Base-by-base conservation (phyloP, 2,888 invertebrate genomes). In the Idaea dimidiata region DNA sequence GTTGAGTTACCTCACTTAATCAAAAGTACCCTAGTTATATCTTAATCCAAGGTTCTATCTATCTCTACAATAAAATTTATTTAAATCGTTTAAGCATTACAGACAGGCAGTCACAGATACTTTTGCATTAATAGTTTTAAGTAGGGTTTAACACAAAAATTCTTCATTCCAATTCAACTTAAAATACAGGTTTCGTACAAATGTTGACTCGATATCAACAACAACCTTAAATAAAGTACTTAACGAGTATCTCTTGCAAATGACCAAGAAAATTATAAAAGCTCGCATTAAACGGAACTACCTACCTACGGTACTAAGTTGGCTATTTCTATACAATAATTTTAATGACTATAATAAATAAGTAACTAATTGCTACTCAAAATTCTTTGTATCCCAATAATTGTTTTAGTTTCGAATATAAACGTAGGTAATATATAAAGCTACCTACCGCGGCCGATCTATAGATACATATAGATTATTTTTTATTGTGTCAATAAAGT, bases 211-310 rank as follows among this genome's bases (percentile, higher is more conserved):
- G 65, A 58, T 67, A 63, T 66, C 68, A 69, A 70, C 65, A 67
- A 62, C 54, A 32, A 33, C 65, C 68, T 62, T 72, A 67, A 69
- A 68, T 66, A 67, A 57, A 59, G 61, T n/a, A 68, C 65, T 71
- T 72, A 71, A 70, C 68, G 67, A 56, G 59, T 64, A 64, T 69
- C 62, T 61, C 62, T 68, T 72, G 72, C 68, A 67, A 73, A 72
- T 72, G 66, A 71, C 68, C 65, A 61, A 69, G 64, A 31, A 65
- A 66, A 68, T 68, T 67, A 69, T 68, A 61, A 67, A 72, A 67
- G 68, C 63, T 64, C 58, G 66, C 64, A 65, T 68, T 61, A 71
- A 69, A 62, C 33, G 24, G 24, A n/a, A n/a, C n/a, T n/a, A n/a
- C n/a, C n/a, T 24, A 24, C 24, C 24, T 24, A 24, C 24, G 24